A percentile compares a stretch with the other conserved stretches of the same genome.
Evolutionary conservation across 2,113 vertebrate genomes (phyloP).

Genomic region (Ginglymostoma cirratum): DNA sequence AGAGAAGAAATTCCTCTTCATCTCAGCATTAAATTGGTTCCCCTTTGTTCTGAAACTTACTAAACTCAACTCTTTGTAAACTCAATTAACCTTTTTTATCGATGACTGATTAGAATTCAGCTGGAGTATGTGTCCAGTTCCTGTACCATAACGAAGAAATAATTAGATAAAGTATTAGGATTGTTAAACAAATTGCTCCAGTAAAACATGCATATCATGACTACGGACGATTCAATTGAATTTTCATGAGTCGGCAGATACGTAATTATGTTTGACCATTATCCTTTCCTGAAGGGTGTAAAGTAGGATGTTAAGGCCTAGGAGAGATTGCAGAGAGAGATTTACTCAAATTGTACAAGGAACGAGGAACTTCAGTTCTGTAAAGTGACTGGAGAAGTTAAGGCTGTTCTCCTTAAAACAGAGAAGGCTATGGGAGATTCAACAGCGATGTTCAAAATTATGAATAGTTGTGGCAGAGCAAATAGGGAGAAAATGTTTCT

Average conservation of each 20-base stretch:
- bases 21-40: no score
- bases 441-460: neutral
- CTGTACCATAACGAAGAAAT: neutral
- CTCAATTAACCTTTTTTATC: neutral
- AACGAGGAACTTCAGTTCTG: neutral
- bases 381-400: neutral
- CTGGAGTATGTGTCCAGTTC: neutral
- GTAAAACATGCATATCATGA: neutral
- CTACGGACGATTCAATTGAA: no score
- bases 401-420: neutral
- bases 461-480: neutral
- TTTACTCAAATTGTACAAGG: neutral
- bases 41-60: no score
- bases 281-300: no score
- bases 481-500: neutral
- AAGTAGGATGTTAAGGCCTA: neutral
- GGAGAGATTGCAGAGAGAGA: neutral
- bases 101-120: neutral
- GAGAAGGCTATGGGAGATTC: neutral
- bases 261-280: no score
- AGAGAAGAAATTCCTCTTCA: no score
- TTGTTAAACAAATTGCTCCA: neutral
- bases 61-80: neutral
- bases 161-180: neutral
- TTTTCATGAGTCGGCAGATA: no score